Evolutionary conservation across 2,888 invertebrate genomes (phyloP).

Genomic region (Dynastes maya): DNA sequence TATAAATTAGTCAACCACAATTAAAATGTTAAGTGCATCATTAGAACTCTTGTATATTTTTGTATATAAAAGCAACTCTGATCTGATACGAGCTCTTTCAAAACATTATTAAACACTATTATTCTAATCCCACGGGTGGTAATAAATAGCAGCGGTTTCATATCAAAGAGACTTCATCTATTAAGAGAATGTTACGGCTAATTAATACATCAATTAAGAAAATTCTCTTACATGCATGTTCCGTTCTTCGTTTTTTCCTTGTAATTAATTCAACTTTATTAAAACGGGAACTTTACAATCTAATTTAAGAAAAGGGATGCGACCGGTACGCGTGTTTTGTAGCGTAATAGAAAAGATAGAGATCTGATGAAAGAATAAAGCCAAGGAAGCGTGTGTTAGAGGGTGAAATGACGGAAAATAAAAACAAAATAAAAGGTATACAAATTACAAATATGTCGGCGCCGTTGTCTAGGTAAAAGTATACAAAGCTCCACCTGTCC

Average conservation of each 20-base stretch:
- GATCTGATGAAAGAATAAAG: conserved; percentile 26
- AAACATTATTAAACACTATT: conserved; percentile 23
- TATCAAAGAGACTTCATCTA: conserved; percentile 42
- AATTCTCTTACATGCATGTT: conserved; percentile 44
- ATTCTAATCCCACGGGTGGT: conserved; percentile 34
- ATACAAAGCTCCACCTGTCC: conserved; percentile 38
- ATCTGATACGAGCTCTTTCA: neutral
- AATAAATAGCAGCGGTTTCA: conserved; percentile 31
- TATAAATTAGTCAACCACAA: no score
- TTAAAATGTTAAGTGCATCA: no score
- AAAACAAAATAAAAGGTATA: conserved; percentile 18
- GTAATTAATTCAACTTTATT: conserved; percentile 51
- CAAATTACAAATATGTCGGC: conserved; percentile 47
- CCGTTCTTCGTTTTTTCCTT: conserved; percentile 29
- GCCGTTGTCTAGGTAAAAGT: conserved; percentile 39
- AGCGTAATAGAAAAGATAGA: conserved; percentile 19
- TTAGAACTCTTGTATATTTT: no score
- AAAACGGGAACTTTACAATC: conserved; percentile 42
- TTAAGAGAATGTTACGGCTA: conserved; percentile 49
- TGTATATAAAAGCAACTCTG: no score
- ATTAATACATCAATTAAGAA: conserved; percentile 52
- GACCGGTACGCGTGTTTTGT: conserved; percentile 7
- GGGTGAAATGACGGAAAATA: conserved; percentile 28
- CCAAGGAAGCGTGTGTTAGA: conserved; percentile 6
- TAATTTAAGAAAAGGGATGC: conserved; percentile 40